Evolutionary conservation across 2,113 vertebrate species (phyloP), one percentile per base, ranked within the genome.

Genomic region (Oriolus oriolus): DNA sequence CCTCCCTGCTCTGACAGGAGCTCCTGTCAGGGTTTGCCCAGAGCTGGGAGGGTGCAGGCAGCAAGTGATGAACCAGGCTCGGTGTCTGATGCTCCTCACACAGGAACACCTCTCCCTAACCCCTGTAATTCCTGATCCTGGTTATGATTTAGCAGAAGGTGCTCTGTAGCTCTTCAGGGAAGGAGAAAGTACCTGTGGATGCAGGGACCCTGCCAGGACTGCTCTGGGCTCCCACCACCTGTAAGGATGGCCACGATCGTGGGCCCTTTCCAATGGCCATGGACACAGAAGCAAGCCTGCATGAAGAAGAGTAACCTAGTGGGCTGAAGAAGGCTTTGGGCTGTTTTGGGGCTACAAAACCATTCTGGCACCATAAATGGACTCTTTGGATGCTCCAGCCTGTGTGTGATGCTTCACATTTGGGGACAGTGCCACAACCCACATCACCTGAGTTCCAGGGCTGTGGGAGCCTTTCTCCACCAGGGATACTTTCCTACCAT

Each of bases 11-110:
- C 8, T 0, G 7, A 11, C 3, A 10, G 35, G 21, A 0, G 3
- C 26, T 77, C 52, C 37, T 14, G 11, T 13, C 16, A 71, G 59
- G 33, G 13, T 9, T 75, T 41, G 42, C 53, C 23, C 1, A 4
- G 64, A 37, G 37, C 22, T 35, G 49, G 54, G 59, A 86, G 41
- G 47, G 41, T 79, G n/a, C 59, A 74, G 45, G 28, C 14, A 59
- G 41, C 0, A 0, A 35, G 26, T 1, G 5, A 50, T n/a, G n/a
- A 77, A n/a, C 24, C 19, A 35, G 26, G 47, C 30, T 73, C 0
- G 0, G 21, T 63, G 11, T 17, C 52, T 45, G 53, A 33, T 61
- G 70, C 19, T 41, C 47, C 45, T n/a, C 57, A 49, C 26, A 14
- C 16, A 71, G 19, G 24, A 14, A 52, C 24, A 30, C 6, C 15